Percentiles rank a stretch among this genome's conserved stretches.
phyloP scores from a whole-genome alignment of 1,140 invertebrate species.

The Maconellicoccus hirsutus region DNA sequence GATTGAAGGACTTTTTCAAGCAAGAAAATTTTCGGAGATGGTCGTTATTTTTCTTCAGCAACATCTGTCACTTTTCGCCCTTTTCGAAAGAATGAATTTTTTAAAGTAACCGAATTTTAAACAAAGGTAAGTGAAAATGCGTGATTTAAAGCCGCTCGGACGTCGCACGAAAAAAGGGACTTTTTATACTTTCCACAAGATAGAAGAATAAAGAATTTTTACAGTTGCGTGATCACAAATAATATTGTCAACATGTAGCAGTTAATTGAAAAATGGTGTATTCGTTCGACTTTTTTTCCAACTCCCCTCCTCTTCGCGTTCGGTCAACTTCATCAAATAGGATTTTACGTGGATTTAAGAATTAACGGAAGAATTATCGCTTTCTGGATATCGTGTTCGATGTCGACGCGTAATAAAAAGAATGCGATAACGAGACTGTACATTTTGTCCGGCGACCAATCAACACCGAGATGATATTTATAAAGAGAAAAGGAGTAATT shows the following conservation, averaged over 20 bases:
- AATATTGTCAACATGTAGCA: neutral
- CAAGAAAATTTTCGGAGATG: neutral
- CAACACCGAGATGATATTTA: too few relatives aligned
- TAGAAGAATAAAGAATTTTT: neutral
- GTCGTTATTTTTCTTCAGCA: conserved; percentile 3
- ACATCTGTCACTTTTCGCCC: neutral
- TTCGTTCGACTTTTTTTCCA: neutral
- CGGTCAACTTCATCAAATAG: too few relatives aligned
- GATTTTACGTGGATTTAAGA: too few relatives aligned
- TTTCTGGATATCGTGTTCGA: too few relatives aligned
- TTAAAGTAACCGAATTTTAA: conserved; percentile 3
- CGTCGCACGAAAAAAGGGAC: neutral
- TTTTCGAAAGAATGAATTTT: conserved; percentile 9
- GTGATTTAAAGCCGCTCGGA: neutral
- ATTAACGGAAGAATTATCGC: too few relatives aligned
- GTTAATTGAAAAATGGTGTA: neutral
- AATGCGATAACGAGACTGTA: too few relatives aligned
- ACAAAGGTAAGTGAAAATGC: neutral
- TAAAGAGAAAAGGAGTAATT: too few relatives aligned
- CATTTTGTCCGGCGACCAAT: too few relatives aligned
- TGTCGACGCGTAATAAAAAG: too few relatives aligned
- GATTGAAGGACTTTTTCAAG: neutral
- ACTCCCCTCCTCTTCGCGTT: too few relatives aligned
- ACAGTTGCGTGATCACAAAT: neutral
- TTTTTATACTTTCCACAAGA: neutral